Base-by-base conservation (phyloP, 2,888 invertebrate species). In the Diabrotica balteata region DNA sequence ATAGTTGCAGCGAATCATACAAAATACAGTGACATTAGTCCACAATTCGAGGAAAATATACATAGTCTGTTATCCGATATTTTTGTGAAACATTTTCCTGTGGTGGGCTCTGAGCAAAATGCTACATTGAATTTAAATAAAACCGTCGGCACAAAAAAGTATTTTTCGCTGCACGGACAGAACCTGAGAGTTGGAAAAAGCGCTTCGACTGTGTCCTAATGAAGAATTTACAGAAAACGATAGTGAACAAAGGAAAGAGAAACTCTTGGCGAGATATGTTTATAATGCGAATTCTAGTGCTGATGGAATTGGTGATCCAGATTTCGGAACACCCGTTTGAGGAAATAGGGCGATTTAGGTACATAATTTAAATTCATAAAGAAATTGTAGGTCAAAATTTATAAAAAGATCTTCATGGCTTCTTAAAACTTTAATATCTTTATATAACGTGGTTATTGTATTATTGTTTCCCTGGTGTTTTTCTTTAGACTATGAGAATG, bases 291-390 rank as follows among this genome's bases (percentile, higher is more conserved):
- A 83, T 75, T 80, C 81, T 63, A 81, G 80, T 68, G 83, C 83
- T 4, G 86, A 86, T 72, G 89, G 89, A 54, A 87, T 88, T 75
- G 90, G 90, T 0, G 90, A 90, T 83, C 90, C 90, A 0, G 90
- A 89, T 84, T 90, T 90, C 81, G 90, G 90, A 72, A 90, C 90
- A 6, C 90, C 90, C 9, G 90, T 90, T 75, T 90, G 86, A 62
- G 45, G 45, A 45, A 44, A 6, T 44, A 57, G 11, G n/a, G 45
- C 44, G 6, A 7, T 11, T 54, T 53, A 53, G 53, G 53, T 53
- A 53, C 9, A 43, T 50, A 11, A 61, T 51, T 60, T 59, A 47
- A 22, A 59, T 10, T 59, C 52, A 43, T 52, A 52, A 53, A 44
- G 44, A 61, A 43, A 51, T 50, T 8, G 7, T 61, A 52, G n/a